Base-by-base conservation (phyloP, 2,888 invertebrate species). In the Drosophila gaucha region DNA sequence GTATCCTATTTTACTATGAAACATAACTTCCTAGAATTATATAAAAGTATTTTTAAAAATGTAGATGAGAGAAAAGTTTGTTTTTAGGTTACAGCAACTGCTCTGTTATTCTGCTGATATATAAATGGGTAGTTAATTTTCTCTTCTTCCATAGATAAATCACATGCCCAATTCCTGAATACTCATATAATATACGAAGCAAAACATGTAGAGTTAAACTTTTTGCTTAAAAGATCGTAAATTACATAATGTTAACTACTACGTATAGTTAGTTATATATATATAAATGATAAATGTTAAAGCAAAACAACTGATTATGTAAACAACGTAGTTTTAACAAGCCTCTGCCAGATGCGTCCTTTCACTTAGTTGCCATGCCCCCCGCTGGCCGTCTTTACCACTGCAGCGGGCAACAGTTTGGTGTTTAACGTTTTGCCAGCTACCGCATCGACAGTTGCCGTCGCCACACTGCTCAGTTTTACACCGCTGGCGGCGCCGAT, bases 261-360 rank as follows among this genome's bases (percentile, higher is more conserved):
- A 74, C 39, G 49, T 62, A 62, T 67, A 55, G 18, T 33, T 47
- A 59, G 35, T 30, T 50, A 50, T 44, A 67, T 51, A 38, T 51
- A 33, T 49, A 51, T 47, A 35, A 52, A 62, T 64, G 50, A 56
- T 72, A 57, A 50, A 35, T 47, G 35, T 57, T 31, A 55, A 64
- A 43, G 66, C 50, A 56, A 72, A 71, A 74, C 55, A 58, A 73
- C 43, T 55, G 59, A 54, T 57, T 73, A 57, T 59, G 49, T 57
- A 55, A 72, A 67, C 63, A 73, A 83, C 44, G 50, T 72, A 57
- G 50, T 76, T 76, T 70, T 76, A 78, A 72, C 65, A 74, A 80
- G 79, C 80, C 83, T 80, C 86, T 82, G 55, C 63, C 28, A 36
- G 20, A 14, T 10, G 22, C 24, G 31, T 33, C 12, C 28, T 9